Evolutionary conservation across 2,113 vertebrate species (phyloP).

Genomic region (Ochotona princeps): DNA sequence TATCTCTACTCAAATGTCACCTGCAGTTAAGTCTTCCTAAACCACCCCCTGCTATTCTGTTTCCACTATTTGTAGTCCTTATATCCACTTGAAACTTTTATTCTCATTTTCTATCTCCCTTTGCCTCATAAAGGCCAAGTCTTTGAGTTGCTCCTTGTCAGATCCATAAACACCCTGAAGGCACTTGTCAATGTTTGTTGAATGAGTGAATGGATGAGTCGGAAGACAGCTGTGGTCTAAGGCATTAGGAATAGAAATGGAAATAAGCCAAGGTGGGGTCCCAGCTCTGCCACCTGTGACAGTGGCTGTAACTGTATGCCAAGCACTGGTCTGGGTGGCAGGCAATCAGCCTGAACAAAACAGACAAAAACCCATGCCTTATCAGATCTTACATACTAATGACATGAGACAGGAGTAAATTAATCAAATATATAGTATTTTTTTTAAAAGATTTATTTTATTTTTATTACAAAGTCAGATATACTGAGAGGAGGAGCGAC

Average conservation of each 20-base stretch:
- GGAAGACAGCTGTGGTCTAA: not conserved
- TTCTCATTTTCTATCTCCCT: not conserved
- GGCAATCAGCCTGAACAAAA: not conserved
- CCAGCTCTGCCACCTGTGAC: not conserved
- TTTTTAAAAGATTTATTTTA: no score
- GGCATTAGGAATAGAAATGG: not conserved
- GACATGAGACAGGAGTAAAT: not conserved
- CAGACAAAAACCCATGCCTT: not conserved
- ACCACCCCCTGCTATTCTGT: not conserved
- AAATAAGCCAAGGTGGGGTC: not conserved
- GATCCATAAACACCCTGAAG: not conserved
- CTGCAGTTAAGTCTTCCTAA: not conserved
- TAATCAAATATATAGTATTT: not conserved
- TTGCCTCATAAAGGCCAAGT: not conserved
- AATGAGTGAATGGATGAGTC: not conserved
- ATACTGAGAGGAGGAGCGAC: no score
- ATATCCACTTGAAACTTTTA: not conserved
- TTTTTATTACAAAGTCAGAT: no score
- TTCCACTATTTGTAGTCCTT: not conserved
- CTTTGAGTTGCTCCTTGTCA: not conserved
- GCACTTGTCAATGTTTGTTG: not conserved
- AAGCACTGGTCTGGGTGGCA: not conserved
- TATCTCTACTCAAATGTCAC: not conserved
- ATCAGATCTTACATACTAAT: not conserved
- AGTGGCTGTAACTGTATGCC: not conserved